phyloP scores from a whole-genome alignment of 2,113 vertebrate genomes.

The Ursus arctos region DNA sequence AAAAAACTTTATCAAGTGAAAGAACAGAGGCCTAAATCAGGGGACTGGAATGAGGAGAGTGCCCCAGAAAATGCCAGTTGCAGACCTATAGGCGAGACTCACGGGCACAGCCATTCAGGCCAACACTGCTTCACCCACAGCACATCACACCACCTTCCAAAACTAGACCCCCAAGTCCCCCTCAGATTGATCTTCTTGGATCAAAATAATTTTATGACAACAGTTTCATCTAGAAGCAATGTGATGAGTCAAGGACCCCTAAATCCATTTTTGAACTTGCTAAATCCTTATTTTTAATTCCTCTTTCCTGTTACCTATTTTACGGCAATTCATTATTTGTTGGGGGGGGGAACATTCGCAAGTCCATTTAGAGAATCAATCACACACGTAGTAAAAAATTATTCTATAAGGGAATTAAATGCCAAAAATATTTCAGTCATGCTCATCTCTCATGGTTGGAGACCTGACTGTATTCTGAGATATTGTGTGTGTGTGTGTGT shows the following conservation, averaged over 20 bases:
- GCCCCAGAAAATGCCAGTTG: not conserved
- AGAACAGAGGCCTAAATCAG: not conserved
- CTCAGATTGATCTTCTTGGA: constrained; percentile 1
- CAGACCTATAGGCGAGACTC: not conserved
- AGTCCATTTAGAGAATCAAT: constrained; percentile 9
- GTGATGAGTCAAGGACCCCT: not conserved
- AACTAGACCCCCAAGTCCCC: not conserved
- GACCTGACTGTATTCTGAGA: not conserved
- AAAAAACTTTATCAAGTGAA: not conserved
- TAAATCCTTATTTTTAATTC: constrained; percentile 40
- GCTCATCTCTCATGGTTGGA: not conserved
- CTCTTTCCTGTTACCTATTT: constrained; percentile 47
- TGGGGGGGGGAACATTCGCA: not conserved
- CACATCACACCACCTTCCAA: not conserved
- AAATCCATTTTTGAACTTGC: not conserved
- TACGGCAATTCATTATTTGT: constrained; percentile 7
- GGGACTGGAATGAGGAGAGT: not conserved
- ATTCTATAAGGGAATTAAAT: constrained; percentile 16
- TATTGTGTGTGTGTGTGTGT: too few species aligned
- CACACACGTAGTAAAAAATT: not conserved
- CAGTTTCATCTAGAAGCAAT: constrained; percentile 7
- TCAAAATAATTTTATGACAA: constrained; percentile 33
- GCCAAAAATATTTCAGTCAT: constrained; percentile 4
- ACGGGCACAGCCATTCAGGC: not conserved
- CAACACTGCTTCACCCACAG: not conserved